Base-by-base conservation (phyloP, 1,140 invertebrate species). In the Myzus persicae region DNA sequence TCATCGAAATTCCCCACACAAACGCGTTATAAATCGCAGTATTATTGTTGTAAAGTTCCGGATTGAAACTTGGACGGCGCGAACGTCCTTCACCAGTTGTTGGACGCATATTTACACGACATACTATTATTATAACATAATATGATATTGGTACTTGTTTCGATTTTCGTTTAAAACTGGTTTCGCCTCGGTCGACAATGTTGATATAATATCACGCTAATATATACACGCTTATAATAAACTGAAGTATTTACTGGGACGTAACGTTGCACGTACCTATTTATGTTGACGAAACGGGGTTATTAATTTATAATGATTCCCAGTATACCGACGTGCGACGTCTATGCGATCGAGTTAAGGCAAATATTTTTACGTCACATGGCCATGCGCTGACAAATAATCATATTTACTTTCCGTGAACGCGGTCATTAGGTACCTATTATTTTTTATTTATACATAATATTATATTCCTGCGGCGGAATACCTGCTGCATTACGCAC, bases 281-380 rank as follows among this genome's bases (percentile, higher is more conserved):
- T 44, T 85, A 42, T 85, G 42, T 26, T 2, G 26, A 85, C 26
- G 20, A 85, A 44, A 85, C 84, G 40, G 40, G 84, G 84, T 85
- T 85, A 85, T 42, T 40, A 40, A 11, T 42, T 40, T 42, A 26
- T 31, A 84, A 40, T 40, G 38, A 40, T 84, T 84, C 38, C 24
- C 82, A 38, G n/a, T 82, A 84, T 31, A 84, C 9, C 38, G 14
- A 82, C 36, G 6, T 8, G 1, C 38, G 18, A 82, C 38, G 7
- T 38, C 7, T 82, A 38, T 82, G 18, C 22, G 14, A 76, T 18
- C 59, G 31, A 76, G 31, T 67, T n/a, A 76, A 76, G 59, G 59
- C 59, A n/a, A 82, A 84, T 84, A 84, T 85, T 44, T 85, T 42
- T 85, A 44, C 84, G 42, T 44, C 84, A 85, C 31, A 84, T 84